Base-by-base conservation (phyloP, 1,140 invertebrate species). In the Akabosia matsudoensis region DNA sequence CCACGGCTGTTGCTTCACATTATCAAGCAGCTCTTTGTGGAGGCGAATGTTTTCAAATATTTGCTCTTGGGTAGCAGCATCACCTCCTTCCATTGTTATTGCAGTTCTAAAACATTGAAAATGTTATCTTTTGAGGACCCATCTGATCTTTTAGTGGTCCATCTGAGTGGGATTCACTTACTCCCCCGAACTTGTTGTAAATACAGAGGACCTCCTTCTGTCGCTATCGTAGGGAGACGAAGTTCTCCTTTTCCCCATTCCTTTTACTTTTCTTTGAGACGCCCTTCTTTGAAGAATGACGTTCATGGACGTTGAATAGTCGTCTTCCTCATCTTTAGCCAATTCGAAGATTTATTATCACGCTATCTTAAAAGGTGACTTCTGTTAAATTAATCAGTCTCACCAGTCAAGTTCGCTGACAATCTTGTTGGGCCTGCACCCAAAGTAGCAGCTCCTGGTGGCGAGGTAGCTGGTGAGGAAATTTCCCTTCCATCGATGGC, bases 11-110 rank as follows among this genome's bases (percentile, higher is more conserved):
- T 92, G 89, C 82, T 94, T 93, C 1, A 97, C 91, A 31, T 91
- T 93, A 73, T 91, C 90, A 52, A 97, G 87, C 0, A 98, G 93
- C 85, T 97, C 95, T 84, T 97, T 97, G 84, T 98, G 95, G 26
- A 97, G 85, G 79, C 92, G 90, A 64, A 98, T 91, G 81, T 95
- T 95, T 83, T 97, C 93, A 82, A 94, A 92, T 74, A 97, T 93
- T 84, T 93, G 91, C 80, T 96, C 93, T 83, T 96, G 91, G 0
- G 88, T 90, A 24, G 77, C 78, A 33, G 76, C 74, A 28, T 33
- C 80, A 70, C 72, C 78, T 74, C 78, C 75, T 31, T 93, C 92
- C 82, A 92, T 88, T 0, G 90, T 90, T 79, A 92, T 91, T 2
- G 89, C 90, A 1, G 91, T 92, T 52, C 92, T 92, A 82, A 13